Conservation (phyloP, 2,797 vertebrate genomes). For the Lacerta viridis region DNA sequence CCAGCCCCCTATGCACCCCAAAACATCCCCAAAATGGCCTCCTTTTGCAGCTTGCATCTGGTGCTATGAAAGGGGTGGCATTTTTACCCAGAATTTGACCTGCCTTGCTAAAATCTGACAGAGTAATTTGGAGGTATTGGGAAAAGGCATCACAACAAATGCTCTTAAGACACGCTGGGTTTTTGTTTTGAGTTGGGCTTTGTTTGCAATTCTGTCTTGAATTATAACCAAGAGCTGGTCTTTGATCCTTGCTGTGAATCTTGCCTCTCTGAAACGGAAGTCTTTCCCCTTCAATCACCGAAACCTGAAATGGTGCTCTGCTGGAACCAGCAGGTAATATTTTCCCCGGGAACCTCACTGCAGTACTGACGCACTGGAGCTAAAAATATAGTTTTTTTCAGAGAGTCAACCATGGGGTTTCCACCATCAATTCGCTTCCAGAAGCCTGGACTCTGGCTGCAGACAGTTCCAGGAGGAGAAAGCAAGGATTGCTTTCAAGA, state of each 20-base stretch:
- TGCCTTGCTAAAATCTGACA: not conserved
- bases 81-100: not conserved
- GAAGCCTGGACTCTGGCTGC: not conserved
- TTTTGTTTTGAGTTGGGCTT: not conserved
- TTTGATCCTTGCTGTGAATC: conserved; percentile 8
- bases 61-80: not conserved
- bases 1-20: no score
- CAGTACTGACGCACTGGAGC: not conserved
- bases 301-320: not conserved
- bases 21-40: not conserved
- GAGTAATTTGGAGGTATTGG: not conserved
- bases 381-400: conserved; percentile 21
- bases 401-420: not conserved
- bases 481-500: not conserved
- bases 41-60: not conserved
- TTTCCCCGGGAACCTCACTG: not conserved
- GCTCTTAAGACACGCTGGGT: not conserved
- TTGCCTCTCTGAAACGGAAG: not conserved
- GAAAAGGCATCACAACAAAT: no score
- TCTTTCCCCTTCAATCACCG: not conserved
- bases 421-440: no score
- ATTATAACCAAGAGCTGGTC: not conserved
- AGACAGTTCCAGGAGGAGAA: not conserved
- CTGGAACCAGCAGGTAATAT: not conserved
- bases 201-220: not conserved